Conservation (phyloP, 2,113 vertebrate species). For the Ceuthmochares aereus region DNA sequence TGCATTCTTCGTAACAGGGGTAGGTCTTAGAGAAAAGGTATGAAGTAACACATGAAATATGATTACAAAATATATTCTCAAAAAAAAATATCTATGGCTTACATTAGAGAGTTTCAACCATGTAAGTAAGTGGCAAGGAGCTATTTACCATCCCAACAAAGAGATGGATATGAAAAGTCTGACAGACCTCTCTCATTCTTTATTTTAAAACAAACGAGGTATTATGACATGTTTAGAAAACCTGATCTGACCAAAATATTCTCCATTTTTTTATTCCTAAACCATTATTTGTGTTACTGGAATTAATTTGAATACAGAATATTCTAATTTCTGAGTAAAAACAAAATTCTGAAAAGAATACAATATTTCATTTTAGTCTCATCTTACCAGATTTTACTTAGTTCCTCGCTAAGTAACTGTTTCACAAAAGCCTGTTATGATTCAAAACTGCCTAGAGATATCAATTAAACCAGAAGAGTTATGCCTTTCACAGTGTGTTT, state of each 20-base stretch:
- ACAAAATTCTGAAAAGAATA: background rate
- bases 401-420: background rate
- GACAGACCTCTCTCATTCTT: background rate
- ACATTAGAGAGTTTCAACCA: background rate
- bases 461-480: conserved; percentile 20
- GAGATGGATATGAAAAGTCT: background rate
- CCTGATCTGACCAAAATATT: background rate
- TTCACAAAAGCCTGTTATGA: background rate
- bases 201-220: background rate
- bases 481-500: background rate
- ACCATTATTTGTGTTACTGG: background rate
- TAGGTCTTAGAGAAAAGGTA: background rate
- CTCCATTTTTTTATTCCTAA: background rate
- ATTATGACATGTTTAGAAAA: background rate
- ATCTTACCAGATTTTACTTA: background rate
- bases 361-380: background rate
- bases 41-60: background rate
- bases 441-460: background rate
- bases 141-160: background rate
- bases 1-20: background rate
- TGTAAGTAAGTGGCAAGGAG: background rate
- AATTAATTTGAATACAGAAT: background rate
- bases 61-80: background rate
- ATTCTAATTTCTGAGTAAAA: background rate
- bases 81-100: background rate